Conservation (phyloP, 1,140 invertebrate genomes). For the Drosophila carrolli region DNA sequence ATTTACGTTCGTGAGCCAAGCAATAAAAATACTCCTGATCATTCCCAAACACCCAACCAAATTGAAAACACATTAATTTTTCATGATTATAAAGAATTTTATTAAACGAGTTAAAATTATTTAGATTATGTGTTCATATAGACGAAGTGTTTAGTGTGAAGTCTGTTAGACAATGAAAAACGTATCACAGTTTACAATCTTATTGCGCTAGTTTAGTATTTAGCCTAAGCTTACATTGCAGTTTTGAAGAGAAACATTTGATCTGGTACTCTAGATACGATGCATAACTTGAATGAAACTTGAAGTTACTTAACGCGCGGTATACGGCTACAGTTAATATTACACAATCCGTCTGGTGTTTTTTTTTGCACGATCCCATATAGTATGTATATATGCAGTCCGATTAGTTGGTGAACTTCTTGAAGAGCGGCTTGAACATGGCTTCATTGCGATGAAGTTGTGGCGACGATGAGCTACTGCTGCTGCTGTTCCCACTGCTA, state of each 20-base stretch:
- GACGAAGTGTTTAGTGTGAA: constrained; percentile 68
- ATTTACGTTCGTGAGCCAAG: neutral
- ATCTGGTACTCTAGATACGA: constrained; percentile 47
- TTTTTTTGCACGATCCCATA: constrained; percentile 63
- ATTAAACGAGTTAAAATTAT: constrained; percentile 77
- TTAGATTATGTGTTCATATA: constrained; percentile 69
- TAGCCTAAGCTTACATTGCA: constrained; percentile 50
- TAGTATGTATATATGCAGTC: constrained; percentile 3
- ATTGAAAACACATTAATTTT: neutral
- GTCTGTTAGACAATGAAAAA: constrained; percentile 80
- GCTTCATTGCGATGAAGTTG: constrained; percentile 85
- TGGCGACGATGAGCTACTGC: constrained; percentile 86
- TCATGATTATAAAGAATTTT: constrained; percentile 76
- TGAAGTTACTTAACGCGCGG: constrained; percentile 38
- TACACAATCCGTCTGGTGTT: constrained; percentile 63
- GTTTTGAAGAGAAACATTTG: constrained; percentile 39
- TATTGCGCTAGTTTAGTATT: constrained; percentile 60
- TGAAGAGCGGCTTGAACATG: constrained; percentile 93
- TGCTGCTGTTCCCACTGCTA: constrained; percentile 86
- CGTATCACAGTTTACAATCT: constrained; percentile 81
- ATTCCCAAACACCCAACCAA: neutral
- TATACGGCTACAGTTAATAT: constrained; percentile 55
- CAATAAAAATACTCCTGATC: no score
- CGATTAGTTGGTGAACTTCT: constrained; percentile 88
- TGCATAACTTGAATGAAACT: constrained; percentile 53